These are phyloP conservation scores for Conchocele bisecta DNA, from an alignment of 2,888 invertebrate genomes.

Conservation along the genomic window DNA sequence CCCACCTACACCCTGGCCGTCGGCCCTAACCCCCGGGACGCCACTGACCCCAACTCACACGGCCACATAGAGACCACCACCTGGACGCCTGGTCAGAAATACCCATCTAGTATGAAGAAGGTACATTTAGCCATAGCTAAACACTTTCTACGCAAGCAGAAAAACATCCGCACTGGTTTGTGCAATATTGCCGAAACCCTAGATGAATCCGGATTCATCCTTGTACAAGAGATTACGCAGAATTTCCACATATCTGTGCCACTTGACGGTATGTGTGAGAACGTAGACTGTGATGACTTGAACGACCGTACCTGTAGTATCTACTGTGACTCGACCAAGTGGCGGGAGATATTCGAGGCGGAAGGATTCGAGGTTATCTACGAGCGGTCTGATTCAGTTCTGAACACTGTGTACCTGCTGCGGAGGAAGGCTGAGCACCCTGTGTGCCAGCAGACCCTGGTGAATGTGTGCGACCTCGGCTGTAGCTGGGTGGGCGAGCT, in stretches of 20 bases:
- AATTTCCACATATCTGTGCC: conserved; percentile 75
- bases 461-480: conserved; percentile 62
- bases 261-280: conserved; percentile 62
- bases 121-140: conserved; percentile 77
- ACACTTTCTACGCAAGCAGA: conserved; percentile 71
- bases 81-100: conserved; percentile 86
- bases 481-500: conserved; percentile 90
- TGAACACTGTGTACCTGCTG: conserved; percentile 85
- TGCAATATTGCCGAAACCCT: conserved; percentile 84
- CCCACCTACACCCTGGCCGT: conserved; percentile 86
- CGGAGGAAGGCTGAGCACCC: conserved; percentile 83
- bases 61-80: conserved; percentile 84
- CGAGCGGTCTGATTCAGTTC: conserved; percentile 87
- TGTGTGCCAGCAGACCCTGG: conserved; percentile 35
- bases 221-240: conserved; percentile 82
- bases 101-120: conserved; percentile 69
- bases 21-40: conserved; percentile 10
- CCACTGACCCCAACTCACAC: conserved; percentile 82
- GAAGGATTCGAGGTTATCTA: conserved; percentile 85
- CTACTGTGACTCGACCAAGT: conserved; percentile 67
- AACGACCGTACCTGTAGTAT: conserved; percentile 55
- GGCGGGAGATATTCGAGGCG: conserved; percentile 67
- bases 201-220: conserved; percentile 85
- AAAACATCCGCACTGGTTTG: conserved; percentile 60
- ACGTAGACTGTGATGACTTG: conserved; percentile 43